A percentile compares a stretch with the other conserved stretches of the same genome.
phyloP scores from a whole-genome alignment of 92 coral and sea anemone genomes.

The Porites cylindrica region DNA sequence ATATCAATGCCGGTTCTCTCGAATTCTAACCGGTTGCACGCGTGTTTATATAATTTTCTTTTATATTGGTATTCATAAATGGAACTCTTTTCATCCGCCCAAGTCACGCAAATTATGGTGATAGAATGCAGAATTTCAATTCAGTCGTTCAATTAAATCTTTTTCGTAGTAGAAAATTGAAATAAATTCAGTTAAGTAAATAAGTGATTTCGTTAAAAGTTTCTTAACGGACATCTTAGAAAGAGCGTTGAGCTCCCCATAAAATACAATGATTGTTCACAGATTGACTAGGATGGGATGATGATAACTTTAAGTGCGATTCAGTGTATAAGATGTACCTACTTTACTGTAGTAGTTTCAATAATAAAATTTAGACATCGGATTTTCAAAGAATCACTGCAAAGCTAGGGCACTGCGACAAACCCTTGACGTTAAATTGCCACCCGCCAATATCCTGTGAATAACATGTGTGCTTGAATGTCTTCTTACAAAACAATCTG shows the following conservation, averaged over 20 bases:
- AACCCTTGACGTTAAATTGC: conserved; percentile 21
- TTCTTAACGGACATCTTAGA: neutral
- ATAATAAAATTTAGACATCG: neutral
- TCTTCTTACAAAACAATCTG: conserved; percentile 24
- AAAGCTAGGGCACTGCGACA: conserved; percentile 8
- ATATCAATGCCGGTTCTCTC: neutral
- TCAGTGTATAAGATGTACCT: neutral
- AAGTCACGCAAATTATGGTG: conserved; percentile 27
- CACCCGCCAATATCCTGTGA: conserved; percentile 38
- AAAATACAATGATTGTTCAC: neutral
- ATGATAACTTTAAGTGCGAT: neutral
- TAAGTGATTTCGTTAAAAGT: neutral
- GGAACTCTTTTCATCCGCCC: neutral
- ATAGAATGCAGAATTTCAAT: neutral
- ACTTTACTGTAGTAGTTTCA: neutral
- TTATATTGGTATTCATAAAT: conserved; percentile 20
- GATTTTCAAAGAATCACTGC: neutral
- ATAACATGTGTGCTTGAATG: conserved; percentile 32
- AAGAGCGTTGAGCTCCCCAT: neutral
- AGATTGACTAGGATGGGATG: neutral
- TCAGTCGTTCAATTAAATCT: neutral
- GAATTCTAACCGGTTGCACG: neutral
- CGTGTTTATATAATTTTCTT: conserved; percentile 1
- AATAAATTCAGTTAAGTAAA: neutral
- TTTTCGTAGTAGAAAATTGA: neutral